Conservation (phyloP, 92 coral and sea anemone species). For the Paramuricea clavata region DNA sequence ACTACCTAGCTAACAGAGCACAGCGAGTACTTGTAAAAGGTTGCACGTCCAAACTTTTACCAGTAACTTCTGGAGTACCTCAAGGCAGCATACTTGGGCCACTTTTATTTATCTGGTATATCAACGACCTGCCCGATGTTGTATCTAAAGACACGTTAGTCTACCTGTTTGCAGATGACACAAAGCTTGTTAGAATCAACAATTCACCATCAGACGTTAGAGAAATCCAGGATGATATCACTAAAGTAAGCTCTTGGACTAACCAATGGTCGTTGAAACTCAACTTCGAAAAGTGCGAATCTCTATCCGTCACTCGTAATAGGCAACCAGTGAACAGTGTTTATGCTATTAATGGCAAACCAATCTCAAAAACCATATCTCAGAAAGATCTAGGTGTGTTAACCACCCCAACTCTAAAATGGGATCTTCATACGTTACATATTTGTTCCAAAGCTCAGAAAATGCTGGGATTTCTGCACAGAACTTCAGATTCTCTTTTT, state of each 20-base stretch:
- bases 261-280: conserved; percentile 29
- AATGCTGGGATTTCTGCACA: too few species aligned
- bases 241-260: too few species aligned
- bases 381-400: too few species aligned
- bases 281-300: too few species aligned
- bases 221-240: background rate
- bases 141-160: conserved; percentile 41
- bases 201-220: conserved; percentile 29
- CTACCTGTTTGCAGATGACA: conserved; percentile 51
- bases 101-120: conserved; percentile 44
- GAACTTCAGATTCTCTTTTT: too few species aligned
- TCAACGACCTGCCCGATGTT: conserved; percentile 41
- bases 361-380: conserved; percentile 27
- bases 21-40: conserved; percentile 46
- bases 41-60: conserved; percentile 23
- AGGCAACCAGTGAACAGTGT: conserved; percentile 29
- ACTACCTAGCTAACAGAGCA: conserved; percentile 1
- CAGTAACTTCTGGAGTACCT: conserved; percentile 45
- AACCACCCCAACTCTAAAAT: too few species aligned
- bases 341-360: conserved; percentile 23
- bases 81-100: conserved; percentile 48
- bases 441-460: too few species aligned
- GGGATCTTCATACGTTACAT: too few species aligned
- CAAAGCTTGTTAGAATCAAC: too few species aligned
- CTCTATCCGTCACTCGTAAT: too few species aligned